Evolutionary conservation across 2,797 vertebrate genomes (phyloP).

Genomic region (Mycteria americana): DNA sequence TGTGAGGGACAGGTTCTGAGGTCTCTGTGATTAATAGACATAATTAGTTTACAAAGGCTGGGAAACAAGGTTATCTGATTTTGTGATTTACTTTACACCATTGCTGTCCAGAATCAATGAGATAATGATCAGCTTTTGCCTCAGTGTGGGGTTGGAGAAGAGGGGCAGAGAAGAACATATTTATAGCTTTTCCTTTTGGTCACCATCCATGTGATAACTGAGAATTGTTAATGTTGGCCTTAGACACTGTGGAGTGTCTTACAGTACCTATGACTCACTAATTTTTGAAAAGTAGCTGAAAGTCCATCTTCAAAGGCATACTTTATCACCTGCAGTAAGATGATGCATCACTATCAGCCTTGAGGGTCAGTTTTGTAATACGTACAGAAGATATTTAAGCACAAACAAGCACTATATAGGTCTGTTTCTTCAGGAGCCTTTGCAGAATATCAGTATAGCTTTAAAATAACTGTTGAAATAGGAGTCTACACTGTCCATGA

Average conservation of each 20-base stretch:
- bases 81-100: conserved; percentile 44
- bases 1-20: conserved; percentile 28
- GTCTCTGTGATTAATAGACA: conserved; percentile 71
- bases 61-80: conserved; percentile 70
- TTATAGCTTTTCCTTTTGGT: background rate
- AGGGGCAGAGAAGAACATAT: background rate
- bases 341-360: background rate
- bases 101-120: conserved; percentile 55
- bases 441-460: background rate
- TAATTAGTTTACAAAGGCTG: conserved; percentile 73
- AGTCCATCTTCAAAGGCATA: background rate
- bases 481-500: background rate
- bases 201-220: background rate
- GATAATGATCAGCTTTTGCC: conserved; percentile 59
- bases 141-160: background rate
- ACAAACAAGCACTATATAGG: background rate
- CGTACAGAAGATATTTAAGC: background rate
- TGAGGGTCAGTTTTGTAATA: background rate
- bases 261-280: background rate
- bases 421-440: background rate
- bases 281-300: conserved; percentile 19
- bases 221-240: background rate
- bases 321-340: background rate
- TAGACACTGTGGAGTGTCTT: background rate
- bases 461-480: background rate